Evolutionary conservation across 2,113 vertebrate genomes (phyloP).

Genomic region (Lepisosteus oculatus): DNA sequence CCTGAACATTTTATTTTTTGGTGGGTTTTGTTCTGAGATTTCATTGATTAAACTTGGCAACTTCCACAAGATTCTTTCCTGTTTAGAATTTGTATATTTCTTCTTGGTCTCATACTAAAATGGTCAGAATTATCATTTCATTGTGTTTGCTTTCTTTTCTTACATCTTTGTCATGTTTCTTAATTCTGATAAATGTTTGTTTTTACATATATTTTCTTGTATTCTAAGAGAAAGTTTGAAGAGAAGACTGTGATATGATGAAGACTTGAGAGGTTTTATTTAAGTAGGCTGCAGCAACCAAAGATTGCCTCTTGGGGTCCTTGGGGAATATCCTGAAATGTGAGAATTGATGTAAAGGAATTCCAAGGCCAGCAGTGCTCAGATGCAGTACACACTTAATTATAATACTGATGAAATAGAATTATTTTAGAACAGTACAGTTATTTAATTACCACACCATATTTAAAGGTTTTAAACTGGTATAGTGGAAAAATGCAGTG

Average conservation of each 20-base stretch:
- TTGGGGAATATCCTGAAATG: constrained; percentile 15
- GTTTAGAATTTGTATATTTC: too few relatives aligned
- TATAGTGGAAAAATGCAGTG: too few relatives aligned
- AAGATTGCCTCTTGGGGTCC: constrained; percentile 17
- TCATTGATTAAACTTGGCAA: too few relatives aligned
- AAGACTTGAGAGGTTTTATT: constrained; percentile 18
- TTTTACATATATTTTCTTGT: not conserved
- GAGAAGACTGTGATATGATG: constrained; percentile 24
- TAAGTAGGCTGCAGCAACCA: constrained; percentile 26
- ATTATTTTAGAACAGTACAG: constrained; percentile 1
- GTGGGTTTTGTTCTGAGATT: too few relatives aligned
- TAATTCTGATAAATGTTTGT: too few relatives aligned
- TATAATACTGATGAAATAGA: constrained; percentile 5
- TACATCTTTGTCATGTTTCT: too few relatives aligned
- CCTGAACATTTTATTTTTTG: too few relatives aligned
- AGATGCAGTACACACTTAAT: constrained; percentile 28
- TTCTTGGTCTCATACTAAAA: too few relatives aligned
- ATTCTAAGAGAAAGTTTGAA: constrained; percentile 24
- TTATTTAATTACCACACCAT: constrained; percentile 13
- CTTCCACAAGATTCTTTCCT: too few relatives aligned
- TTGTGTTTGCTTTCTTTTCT: too few relatives aligned
- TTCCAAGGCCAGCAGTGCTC: not conserved
- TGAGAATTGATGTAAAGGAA: constrained; percentile 24
- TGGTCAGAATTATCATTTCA: too few relatives aligned
- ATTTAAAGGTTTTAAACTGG: constrained; percentile 9